Evolutionary conservation across 2,797 vertebrate species (phyloP).

Genomic region (Crocodylus rhombifer): DNA sequence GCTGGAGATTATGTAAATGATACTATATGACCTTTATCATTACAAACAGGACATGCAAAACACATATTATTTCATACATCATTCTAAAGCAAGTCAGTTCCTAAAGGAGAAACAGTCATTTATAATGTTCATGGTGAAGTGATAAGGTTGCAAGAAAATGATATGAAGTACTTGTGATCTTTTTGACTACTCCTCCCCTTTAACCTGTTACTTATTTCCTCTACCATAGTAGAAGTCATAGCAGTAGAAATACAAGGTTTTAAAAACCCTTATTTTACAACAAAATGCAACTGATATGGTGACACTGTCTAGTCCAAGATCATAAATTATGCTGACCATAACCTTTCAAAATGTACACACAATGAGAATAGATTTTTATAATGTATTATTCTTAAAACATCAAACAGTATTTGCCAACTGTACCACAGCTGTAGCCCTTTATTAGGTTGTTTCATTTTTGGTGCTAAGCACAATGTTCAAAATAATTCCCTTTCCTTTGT

Average conservation of each 20-base stretch:
- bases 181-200: constrained; percentile 58
- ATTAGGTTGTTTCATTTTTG: not conserved
- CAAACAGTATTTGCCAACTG: not conserved
- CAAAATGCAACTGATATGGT: not conserved
- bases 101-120: constrained; percentile 89
- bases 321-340: not conserved
- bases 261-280: not conserved
- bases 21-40: constrained; percentile 93
- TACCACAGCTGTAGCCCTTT: not conserved
- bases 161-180: constrained; percentile 76
- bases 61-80: constrained; percentile 94
- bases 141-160: constrained; percentile 87
- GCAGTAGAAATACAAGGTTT: not conserved
- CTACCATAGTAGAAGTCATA: constrained; percentile 36
- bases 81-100: constrained; percentile 86
- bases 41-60: constrained; percentile 88
- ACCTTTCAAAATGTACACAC: not conserved
- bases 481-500: not conserved
- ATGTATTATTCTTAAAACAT: not conserved
- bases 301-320: not conserved
- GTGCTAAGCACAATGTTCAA: constrained; percentile 2
- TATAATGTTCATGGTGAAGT: constrained; percentile 89
- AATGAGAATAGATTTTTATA: not conserved
- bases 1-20: constrained; percentile 92
- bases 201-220: constrained; percentile 77